phyloP scores from a whole-genome alignment of 2,113 vertebrate species.

The Alces alces region DNA sequence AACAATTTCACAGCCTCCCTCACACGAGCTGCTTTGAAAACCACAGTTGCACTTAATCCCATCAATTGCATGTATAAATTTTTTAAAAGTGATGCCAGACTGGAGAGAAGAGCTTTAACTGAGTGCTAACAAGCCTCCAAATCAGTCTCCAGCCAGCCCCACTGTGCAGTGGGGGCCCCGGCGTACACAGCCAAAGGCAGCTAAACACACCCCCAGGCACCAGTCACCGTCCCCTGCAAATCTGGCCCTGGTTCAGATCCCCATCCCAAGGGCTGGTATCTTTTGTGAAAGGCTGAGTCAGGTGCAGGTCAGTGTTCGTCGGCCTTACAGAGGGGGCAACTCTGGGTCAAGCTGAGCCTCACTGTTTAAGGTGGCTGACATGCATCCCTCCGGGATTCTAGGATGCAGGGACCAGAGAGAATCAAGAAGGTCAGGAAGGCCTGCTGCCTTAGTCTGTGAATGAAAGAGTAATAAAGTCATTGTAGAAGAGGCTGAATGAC shows the following conservation, averaged over 20 bases:
- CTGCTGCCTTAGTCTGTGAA: neutral
- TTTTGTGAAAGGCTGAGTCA: neutral
- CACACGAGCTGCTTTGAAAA: slow-evolving; percentile 63
- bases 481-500: neutral
- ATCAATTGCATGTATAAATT: slow-evolving; percentile 70
- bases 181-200: slow-evolving; percentile 68
- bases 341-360: fast-evolving
- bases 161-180: slow-evolving; percentile 73
- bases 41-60: slow-evolving; percentile 68
- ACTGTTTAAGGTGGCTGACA: neutral
- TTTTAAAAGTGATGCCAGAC: slow-evolving; percentile 77
- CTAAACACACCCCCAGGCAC: slow-evolving; percentile 29
- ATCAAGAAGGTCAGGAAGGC: neutral
- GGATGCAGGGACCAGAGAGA: neutral
- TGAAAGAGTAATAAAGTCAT: neutral
- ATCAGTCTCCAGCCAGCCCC: slow-evolving; percentile 78
- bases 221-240: slow-evolving; percentile 24
- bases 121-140: slow-evolving; percentile 83
- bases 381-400: neutral
- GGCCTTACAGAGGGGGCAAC: no score
- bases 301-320: neutral
- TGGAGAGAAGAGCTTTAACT: slow-evolving; percentile 78
- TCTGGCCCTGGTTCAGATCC: slow-evolving; percentile 54
- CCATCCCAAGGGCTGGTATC: neutral
- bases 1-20: slow-evolving; percentile 67